Evolutionary conservation across 2,113 vertebrate genomes (phyloP).

Genomic region (Macroglossus sobrinus): DNA sequence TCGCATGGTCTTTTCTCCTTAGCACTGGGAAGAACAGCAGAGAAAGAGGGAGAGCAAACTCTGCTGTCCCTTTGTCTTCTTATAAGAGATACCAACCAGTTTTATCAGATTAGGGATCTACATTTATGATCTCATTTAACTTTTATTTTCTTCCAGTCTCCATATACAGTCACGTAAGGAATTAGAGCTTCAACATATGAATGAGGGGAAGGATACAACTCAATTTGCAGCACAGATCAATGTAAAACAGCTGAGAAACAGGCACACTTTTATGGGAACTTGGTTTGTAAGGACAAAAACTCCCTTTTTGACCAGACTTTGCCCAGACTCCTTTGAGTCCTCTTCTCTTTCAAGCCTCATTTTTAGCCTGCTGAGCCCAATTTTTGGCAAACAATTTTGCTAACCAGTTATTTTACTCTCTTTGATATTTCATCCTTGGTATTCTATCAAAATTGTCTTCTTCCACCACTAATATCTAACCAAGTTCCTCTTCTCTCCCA

Average conservation of each 20-base stretch:
- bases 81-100: background rate
- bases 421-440: background rate
- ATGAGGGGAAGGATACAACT: background rate
- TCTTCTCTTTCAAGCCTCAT: background rate
- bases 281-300: background rate
- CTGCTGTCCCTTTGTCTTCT: background rate
- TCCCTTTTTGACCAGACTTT: background rate
- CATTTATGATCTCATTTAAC: background rate
- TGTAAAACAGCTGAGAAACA: background rate
- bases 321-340: background rate
- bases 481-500: background rate
- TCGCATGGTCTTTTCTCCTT: background rate
- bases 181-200: background rate
- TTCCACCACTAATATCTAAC: background rate
- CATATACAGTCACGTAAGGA: background rate
- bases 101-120: background rate
- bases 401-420: background rate
- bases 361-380: background rate
- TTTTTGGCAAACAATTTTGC: background rate
- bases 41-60: background rate
- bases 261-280: background rate
- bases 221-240: too few species aligned
- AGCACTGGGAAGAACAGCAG: too few species aligned
- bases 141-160: background rate
- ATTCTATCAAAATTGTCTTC: background rate